phyloP scores from a whole-genome alignment of 2,797 vertebrate species.

The Peromyscus attwateri region DNA sequence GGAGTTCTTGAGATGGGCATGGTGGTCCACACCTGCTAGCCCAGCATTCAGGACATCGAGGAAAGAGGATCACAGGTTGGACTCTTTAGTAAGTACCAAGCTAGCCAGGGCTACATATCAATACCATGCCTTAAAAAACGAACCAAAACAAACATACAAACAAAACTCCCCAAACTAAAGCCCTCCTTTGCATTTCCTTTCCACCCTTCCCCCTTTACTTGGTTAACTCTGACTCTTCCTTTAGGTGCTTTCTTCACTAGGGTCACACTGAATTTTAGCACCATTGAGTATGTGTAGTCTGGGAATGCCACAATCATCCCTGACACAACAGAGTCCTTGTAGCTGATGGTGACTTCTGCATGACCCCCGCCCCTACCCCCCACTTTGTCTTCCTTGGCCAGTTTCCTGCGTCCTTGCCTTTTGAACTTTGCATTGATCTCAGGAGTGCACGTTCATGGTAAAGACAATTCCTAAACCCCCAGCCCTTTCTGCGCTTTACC shows the following conservation, averaged over 20 bases:
- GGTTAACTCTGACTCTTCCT: not conserved
- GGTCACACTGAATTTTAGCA: not conserved
- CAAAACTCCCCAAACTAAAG: not conserved
- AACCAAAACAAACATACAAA: not conserved
- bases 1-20: not conserved
- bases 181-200: not conserved
- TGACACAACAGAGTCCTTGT: not conserved
- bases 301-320: not conserved
- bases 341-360: not conserved
- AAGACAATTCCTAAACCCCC: not conserved
- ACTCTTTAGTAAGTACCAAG: not conserved
- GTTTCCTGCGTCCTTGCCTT: not conserved
- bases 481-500: not conserved
- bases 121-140: not conserved
- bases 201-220: not conserved
- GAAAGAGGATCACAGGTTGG: not conserved
- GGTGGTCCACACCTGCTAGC: not conserved
- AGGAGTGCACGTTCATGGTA: not conserved
- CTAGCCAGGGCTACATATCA: not conserved
- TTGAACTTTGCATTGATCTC: slow-evolving; percentile 5
- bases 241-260: not conserved
- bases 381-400: not conserved
- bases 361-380: not conserved
- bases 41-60: not conserved
- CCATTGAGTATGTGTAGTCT: not conserved